phyloP scores from a whole-genome alignment of 1,140 invertebrate genomes.

The Pogonomyrmex barbatus region DNA sequence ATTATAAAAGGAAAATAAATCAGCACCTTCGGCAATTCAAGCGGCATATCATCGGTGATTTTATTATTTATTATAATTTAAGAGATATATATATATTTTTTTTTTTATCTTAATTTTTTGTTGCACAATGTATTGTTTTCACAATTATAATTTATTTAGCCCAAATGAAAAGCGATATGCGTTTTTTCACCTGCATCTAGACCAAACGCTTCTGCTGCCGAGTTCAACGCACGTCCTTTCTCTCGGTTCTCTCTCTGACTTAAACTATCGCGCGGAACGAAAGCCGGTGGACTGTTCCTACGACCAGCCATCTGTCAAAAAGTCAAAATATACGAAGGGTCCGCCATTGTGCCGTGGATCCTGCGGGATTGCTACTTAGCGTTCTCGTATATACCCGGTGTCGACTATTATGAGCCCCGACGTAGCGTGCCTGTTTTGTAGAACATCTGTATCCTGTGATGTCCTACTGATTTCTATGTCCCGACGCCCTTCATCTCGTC shows the following conservation, averaged over 20 bases:
- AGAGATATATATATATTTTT: neutral
- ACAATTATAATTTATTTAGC: neutral
- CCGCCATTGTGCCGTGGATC: constrained; percentile 78
- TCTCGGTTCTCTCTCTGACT: constrained; percentile 5
- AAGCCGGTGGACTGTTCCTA: constrained; percentile 38
- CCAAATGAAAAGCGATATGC: neutral
- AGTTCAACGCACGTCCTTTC: constrained; percentile 31
- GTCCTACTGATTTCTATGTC: constrained; percentile 71
- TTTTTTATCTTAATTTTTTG: neutral
- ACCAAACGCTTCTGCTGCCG: constrained; percentile 6
- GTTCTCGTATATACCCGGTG: constrained; percentile 76
- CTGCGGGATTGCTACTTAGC: constrained; percentile 84
- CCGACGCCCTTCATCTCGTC: constrained; percentile 36
- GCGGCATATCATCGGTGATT: too few relatives aligned
- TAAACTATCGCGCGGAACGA: neutral
- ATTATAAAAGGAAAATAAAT: too few relatives aligned
- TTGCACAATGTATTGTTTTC: neutral
- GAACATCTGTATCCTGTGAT: constrained; percentile 81
- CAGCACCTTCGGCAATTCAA: too few relatives aligned
- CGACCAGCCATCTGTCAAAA: constrained; percentile 83
- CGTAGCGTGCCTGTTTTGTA: constrained; percentile 80
- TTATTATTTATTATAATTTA: neutral
- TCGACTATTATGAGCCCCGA: constrained; percentile 73
- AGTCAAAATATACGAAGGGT: constrained; percentile 84
- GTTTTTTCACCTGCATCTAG: neutral